Conservation (phyloP, 2,888 invertebrate genomes). For the Liodrosophila aerea region DNA sequence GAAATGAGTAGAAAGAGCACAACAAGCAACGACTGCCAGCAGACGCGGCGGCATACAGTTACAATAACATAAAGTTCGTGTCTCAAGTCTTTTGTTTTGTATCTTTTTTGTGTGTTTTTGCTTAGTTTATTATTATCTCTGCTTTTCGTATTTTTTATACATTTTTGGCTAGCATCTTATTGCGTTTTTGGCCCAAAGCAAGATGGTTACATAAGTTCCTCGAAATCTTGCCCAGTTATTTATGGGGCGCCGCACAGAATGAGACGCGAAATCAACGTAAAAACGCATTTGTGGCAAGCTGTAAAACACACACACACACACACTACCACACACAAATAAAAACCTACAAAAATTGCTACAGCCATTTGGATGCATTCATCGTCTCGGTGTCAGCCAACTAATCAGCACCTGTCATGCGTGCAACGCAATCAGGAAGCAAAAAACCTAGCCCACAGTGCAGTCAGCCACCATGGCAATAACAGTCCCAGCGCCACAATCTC, state of each 20-base stretch:
- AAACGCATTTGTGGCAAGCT: conserved; percentile 26
- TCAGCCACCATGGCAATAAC: conserved; percentile 12
- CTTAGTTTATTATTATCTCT: conserved; percentile 2
- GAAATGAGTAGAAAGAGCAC: conserved; percentile 64
- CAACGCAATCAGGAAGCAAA: conserved; percentile 71
- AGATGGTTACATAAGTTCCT: conserved; percentile 35
- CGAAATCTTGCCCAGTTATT: conserved; percentile 42
- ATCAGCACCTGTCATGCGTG: conserved; percentile 72
- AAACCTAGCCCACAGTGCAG: conserved; percentile 41
- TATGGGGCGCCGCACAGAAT: conserved; percentile 55
- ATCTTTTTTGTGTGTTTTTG: neutral
- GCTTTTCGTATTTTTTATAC: neutral
- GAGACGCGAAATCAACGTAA: conserved; percentile 19
- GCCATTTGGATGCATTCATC: conserved; percentile 44
- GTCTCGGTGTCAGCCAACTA: conserved; percentile 58
- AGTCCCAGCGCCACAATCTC: too few species aligned
- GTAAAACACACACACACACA: too few species aligned
- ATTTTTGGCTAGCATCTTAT: conserved; percentile 17
- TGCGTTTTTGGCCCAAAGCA: conserved; percentile 2
- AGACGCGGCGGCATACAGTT: conserved; percentile 36
- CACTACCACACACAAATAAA: too few species aligned
- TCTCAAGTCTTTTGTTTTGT: conserved; percentile 64
- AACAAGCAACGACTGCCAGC: conserved; percentile 13
- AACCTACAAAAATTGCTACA: conserved; percentile 19
- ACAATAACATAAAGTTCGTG: conserved; percentile 51